Percentiles rank a stretch among this genome's conserved stretches.
Evolutionary conservation across 2,113 vertebrate species (phyloP).

Genomic region (Dromas ardeola): DNA sequence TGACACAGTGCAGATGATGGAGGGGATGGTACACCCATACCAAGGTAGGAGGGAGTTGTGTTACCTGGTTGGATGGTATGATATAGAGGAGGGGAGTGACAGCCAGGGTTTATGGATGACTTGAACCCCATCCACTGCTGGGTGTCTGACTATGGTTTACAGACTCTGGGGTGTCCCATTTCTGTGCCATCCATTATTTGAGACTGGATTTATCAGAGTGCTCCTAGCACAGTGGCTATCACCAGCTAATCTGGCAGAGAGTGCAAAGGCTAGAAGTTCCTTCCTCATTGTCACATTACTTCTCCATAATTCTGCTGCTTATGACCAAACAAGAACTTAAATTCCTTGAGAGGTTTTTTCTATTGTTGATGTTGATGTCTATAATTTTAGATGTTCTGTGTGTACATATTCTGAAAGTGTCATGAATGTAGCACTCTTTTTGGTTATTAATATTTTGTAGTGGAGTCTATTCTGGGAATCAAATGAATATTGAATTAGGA

Average conservation of each 20-base stretch:
- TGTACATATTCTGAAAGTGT: not conserved
- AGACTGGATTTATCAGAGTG: not conserved
- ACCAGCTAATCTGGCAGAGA: not conserved
- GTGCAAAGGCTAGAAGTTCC: not conserved
- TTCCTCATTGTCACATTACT: not conserved
- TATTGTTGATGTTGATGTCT: not conserved
- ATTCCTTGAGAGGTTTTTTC: not conserved
- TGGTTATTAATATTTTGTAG: not conserved
- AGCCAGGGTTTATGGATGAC: not conserved
- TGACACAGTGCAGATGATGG: conserved; percentile 83
- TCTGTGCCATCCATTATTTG: not conserved
- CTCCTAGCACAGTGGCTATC: not conserved
- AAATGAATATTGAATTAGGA: not conserved
- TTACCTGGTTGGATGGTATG: not conserved
- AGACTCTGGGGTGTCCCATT: not conserved
- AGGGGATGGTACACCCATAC: conserved; percentile 93
- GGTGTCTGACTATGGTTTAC: not conserved
- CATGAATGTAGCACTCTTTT: not conserved
- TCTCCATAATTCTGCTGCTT: not conserved
- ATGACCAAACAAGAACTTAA: not conserved
- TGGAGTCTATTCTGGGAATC: not conserved
- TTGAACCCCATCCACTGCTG: not conserved
- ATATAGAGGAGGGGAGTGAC: not conserved
- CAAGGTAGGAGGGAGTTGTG: conserved; percentile 75
- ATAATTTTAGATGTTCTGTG: not conserved